Conservation (phyloP, 2,113 vertebrate species). For the Kryptolebias marmoratus region DNA sequence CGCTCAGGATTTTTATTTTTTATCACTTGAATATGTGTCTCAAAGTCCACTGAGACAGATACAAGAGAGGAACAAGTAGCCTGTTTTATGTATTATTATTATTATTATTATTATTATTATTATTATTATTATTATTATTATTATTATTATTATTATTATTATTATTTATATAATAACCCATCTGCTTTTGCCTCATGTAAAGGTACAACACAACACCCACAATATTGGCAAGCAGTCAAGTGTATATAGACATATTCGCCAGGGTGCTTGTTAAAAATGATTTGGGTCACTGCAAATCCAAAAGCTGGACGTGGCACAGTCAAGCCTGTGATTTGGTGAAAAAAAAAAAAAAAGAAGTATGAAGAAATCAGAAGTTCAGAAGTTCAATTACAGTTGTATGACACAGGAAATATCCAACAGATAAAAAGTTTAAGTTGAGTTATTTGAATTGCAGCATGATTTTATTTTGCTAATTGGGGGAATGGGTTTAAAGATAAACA, state of each 20-base stretch:
- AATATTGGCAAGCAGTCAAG: not conserved
- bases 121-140: no score
- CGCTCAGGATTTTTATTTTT: no score
- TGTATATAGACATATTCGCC: not conserved
- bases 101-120: no score
- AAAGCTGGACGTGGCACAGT: not conserved
- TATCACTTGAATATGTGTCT: no score
- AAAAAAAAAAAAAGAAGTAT: not conserved
- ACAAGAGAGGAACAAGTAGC: no score
- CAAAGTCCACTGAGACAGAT: no score
- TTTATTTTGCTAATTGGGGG: not conserved
- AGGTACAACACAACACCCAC: not conserved
- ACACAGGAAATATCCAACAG: no score
- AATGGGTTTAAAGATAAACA: no score
- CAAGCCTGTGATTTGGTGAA: not conserved
- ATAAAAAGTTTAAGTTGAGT: no score
- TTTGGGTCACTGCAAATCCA: not conserved
- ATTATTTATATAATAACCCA: not conserved
- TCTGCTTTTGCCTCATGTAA: not conserved
- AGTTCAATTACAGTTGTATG: no score
- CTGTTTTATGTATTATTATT: not conserved
- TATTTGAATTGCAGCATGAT: not conserved
- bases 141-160: no score
- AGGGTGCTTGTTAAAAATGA: not conserved
- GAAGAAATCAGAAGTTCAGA: not conserved